Evolutionary conservation across 2,113 vertebrate species (phyloP).

Genomic region (Melospiza melodia): DNA sequence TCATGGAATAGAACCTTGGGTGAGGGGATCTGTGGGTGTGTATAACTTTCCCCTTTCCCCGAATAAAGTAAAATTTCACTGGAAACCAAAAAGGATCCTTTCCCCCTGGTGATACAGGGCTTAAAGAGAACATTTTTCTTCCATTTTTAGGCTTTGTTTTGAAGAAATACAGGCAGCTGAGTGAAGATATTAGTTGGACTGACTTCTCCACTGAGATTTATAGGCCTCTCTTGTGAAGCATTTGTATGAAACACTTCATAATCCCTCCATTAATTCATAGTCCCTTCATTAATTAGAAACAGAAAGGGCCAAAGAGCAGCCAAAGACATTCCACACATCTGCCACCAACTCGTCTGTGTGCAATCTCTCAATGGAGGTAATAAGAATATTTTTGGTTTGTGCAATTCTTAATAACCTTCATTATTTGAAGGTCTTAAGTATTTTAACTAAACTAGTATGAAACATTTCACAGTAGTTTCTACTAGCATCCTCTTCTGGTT

Average conservation of each 20-base stretch:
- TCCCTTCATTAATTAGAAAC: background rate
- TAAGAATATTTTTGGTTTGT: background rate
- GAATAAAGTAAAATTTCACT: background rate
- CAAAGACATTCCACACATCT: background rate
- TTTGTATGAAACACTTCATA: conserved; percentile 42
- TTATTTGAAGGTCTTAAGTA: background rate
- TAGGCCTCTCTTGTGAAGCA: background rate
- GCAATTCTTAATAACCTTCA: background rate
- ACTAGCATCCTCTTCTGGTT: background rate
- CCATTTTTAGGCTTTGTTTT: background rate
- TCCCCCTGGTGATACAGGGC: background rate
- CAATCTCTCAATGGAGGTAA: background rate
- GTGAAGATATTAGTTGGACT: background rate
- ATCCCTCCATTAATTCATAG: background rate
- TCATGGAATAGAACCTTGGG: background rate
- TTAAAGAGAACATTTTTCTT: background rate
- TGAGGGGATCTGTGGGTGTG: background rate
- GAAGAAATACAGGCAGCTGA: background rate
- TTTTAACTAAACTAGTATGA: background rate
- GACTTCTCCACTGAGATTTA: background rate
- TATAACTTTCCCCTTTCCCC: background rate
- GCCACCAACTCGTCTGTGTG: background rate
- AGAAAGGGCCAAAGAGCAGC: background rate
- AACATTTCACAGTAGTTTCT: background rate
- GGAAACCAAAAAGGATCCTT: background rate